Conservation (phyloP, 2,888 invertebrate species). For the Spialia ferax region DNA sequence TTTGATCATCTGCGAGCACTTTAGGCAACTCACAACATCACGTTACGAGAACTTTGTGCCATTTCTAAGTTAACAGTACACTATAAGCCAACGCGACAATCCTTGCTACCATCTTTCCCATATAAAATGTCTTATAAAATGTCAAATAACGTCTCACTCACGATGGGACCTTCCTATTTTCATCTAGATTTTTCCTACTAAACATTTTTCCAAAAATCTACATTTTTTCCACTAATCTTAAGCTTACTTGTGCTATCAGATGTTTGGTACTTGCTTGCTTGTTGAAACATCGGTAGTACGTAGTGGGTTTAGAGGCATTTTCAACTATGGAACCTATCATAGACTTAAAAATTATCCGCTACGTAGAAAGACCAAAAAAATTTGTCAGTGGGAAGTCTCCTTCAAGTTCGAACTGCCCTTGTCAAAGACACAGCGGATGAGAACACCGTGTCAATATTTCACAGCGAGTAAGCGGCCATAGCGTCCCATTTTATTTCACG, state of each 20-base stretch:
- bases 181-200: conserved; percentile 69
- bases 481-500: too few species aligned
- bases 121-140: conserved; percentile 74
- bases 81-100: not conserved
- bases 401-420: too few species aligned
- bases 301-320: conserved; percentile 2
- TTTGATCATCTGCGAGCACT: too few species aligned
- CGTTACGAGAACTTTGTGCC: too few species aligned
- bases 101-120: conserved; percentile 57
- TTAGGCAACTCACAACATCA: too few species aligned
- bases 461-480: too few species aligned
- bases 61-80: too few species aligned
- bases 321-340: not conserved
- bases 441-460: too few species aligned
- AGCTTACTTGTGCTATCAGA: conserved; percentile 72
- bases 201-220: conserved; percentile 86
- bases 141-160: conserved; percentile 75
- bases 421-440: too few species aligned
- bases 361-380: too few species aligned
- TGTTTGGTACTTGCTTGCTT: conserved; percentile 60
- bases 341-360: too few species aligned
- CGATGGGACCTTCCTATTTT: conserved; percentile 62
- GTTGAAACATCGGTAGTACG: not conserved
- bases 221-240: conserved; percentile 61
- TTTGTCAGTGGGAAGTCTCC: too few species aligned